A percentile compares a stretch with the other conserved stretches of the same genome.
Conservation (phyloP, 2,797 vertebrate species). For the Gallinago stenura region DNA sequence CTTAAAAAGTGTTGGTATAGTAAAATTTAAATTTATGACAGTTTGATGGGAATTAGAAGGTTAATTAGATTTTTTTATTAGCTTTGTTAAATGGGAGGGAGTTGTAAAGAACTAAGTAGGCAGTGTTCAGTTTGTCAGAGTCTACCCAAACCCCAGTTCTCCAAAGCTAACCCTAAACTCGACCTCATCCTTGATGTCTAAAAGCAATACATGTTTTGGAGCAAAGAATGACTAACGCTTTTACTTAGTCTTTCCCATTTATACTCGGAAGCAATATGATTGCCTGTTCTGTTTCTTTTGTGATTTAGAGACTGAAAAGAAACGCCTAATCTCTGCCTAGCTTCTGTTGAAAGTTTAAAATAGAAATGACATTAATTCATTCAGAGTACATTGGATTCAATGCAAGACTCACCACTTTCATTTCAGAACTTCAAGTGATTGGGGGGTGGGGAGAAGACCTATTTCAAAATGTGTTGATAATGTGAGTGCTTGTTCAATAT, state of each 20-base stretch:
- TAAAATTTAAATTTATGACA: not conserved
- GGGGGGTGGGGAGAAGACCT: not conserved
- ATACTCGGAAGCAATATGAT: not conserved
- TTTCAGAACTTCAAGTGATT: not conserved
- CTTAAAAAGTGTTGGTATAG: not conserved
- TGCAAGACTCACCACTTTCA: not conserved
- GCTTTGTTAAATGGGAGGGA: not conserved
- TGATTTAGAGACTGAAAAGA: not conserved
- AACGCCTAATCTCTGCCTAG: not conserved
- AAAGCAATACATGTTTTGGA: not conserved
- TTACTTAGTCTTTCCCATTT: not conserved
- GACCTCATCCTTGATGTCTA: not conserved
- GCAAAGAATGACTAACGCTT: not conserved
- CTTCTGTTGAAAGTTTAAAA: not conserved
- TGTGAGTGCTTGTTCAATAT: not conserved
- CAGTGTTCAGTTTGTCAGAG: not conserved
- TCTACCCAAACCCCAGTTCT: not conserved
- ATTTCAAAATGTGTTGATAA: not conserved
- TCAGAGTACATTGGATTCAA: not conserved
- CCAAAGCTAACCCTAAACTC: not conserved
- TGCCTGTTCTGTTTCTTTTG: not conserved
- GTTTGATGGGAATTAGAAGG: not conserved
- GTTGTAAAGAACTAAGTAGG: not conserved
- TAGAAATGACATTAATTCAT: not conserved
- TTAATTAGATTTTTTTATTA: not conserved